Evolutionary conservation across 2,888 invertebrate species (phyloP).

Genomic region (Trissoscelio sp.): DNA sequence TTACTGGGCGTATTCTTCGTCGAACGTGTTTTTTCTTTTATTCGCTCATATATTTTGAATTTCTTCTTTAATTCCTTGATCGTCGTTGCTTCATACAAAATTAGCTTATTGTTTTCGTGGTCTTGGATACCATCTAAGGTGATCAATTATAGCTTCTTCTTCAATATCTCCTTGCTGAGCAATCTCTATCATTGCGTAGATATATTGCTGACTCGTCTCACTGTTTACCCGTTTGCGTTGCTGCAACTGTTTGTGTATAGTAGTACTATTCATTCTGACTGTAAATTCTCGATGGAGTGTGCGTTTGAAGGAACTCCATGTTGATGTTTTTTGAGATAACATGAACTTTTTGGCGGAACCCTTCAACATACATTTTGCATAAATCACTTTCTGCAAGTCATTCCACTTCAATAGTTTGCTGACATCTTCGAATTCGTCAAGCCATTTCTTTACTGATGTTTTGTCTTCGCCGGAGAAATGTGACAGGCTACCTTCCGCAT

Average conservation of each 20-base stretch:
- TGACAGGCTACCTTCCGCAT: neutral
- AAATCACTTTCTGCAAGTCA: slow-evolving; percentile 61
- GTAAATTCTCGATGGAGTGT: neutral
- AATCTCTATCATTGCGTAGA: slow-evolving; percentile 67
- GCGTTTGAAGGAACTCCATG: neutral
- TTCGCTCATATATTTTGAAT: neutral
- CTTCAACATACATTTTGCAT: slow-evolving; percentile 56
- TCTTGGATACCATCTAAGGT: neutral
- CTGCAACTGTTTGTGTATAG: neutral
- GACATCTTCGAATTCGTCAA: neutral
- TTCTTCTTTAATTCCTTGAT: neutral
- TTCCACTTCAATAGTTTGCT: slow-evolving; percentile 33
- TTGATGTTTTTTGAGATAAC: neutral
- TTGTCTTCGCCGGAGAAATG: neutral
- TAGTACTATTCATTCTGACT: neutral
- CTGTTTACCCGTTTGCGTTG: slow-evolving; percentile 18
- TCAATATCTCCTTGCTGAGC: slow-evolving; percentile 63
- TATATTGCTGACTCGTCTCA: slow-evolving; percentile 64
- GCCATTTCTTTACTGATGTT: neutral
- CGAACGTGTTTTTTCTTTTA: neutral
- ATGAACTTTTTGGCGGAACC: slow-evolving; percentile 56
- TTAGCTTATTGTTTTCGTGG: neutral
- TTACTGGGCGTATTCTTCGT: neutral
- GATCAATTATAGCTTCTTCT: slow-evolving; percentile 63
- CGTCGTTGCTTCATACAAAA: neutral